These are phyloP conservation scores for Tenthredo distinguenda DNA, from an alignment of 2,888 invertebrate species.

Conservation along the genomic window DNA sequence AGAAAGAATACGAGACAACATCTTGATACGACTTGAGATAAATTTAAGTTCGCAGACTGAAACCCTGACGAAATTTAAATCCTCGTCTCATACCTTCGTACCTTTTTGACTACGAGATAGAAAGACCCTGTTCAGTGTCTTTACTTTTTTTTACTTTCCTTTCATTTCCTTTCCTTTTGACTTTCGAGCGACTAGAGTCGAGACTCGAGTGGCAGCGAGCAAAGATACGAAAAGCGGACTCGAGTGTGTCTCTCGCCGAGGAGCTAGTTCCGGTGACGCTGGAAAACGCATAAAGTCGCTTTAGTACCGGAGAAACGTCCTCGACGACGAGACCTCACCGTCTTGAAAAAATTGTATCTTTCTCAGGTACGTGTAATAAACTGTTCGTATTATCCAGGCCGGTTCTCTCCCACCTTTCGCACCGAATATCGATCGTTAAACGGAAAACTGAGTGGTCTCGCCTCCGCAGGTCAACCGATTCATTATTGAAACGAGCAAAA, in stretches of 20 bases:
- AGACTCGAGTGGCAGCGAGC: background rate
- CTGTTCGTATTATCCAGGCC: background rate
- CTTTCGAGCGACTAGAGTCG: background rate
- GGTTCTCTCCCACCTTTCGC: background rate
- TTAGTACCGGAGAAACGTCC: background rate
- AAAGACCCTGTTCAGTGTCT: background rate
- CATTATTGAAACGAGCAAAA: constrained; percentile 54
- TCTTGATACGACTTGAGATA: background rate
- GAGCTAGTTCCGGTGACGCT: background rate
- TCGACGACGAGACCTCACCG: background rate
- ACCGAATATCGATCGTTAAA: constrained; percentile 7
- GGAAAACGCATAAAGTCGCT: background rate
- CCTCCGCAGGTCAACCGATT: constrained; percentile 45
- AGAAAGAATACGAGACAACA: background rate
- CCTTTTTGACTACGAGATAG: background rate
- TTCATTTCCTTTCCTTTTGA: background rate
- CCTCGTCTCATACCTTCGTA: background rate
- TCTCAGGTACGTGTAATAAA: background rate
- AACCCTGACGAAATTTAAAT: no score
- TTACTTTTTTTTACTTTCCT: background rate
- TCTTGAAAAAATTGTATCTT: background rate
- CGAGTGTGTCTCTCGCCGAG: background rate
- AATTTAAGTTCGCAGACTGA: no score
- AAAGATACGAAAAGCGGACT: background rate
- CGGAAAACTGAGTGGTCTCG: constrained; percentile 19